These are phyloP conservation scores for Synergus umbraculus DNA, from an alignment of 2,888 invertebrate species.

Conservation along the genomic window DNA sequence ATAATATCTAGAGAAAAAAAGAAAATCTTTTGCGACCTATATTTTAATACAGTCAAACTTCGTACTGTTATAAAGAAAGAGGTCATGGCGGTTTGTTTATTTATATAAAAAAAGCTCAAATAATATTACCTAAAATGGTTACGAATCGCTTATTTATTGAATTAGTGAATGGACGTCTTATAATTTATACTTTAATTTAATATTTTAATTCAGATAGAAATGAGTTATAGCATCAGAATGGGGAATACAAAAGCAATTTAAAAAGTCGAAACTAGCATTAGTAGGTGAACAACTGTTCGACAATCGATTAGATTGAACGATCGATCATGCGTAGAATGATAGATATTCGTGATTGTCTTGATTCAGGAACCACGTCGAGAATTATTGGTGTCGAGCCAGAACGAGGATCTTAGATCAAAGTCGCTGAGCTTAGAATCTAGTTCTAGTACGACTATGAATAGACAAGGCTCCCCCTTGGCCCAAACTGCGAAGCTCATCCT, in stretches of 20 bases:
- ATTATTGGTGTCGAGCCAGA: constrained; percentile 53
- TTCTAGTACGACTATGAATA: constrained; percentile 76
- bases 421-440: constrained; percentile 72
- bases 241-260: background rate
- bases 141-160: too few species aligned
- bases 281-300: background rate
- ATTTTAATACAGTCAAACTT: background rate
- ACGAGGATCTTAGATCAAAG: constrained; percentile 73
- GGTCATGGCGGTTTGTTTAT: background rate
- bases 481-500: constrained; percentile 55
- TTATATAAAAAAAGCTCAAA: too few species aligned
- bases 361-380: constrained; percentile 31
- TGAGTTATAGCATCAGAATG: background rate
- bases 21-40: background rate
- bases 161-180: background rate
- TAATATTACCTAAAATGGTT: too few species aligned
- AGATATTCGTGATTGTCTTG: constrained; percentile 13
- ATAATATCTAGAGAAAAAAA: constrained; percentile 22
- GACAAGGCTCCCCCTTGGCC: constrained; percentile 72
- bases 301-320: constrained; percentile 7
- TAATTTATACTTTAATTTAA: background rate
- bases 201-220: background rate
- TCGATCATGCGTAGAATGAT: constrained; percentile 21
- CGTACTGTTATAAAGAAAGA: background rate
- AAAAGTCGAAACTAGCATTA: constrained; percentile 11